A percentile compares a stretch with the other conserved stretches of the same genome.
Evolutionary conservation across 2,113 vertebrate species (phyloP).

Genomic region (Cervus canadensis): DNA sequence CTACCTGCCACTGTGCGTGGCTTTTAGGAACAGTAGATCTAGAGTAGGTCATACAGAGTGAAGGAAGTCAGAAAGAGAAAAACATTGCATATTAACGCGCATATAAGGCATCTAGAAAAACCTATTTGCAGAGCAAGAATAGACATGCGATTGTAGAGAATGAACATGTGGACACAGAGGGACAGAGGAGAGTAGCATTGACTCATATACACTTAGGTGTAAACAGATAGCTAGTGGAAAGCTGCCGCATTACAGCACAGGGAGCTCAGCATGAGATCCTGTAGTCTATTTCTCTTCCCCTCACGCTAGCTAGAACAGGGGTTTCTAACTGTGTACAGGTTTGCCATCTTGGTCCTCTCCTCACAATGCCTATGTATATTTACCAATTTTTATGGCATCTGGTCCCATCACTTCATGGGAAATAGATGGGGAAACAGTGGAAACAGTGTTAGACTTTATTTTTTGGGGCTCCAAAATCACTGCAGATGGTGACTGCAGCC

Average conservation of each 20-base stretch:
- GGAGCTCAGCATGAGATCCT: not conserved
- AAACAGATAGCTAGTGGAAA: not conserved
- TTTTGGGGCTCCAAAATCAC: too few species aligned
- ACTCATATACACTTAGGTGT: fast-evolving
- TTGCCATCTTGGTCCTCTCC: not conserved
- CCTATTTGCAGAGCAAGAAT: not conserved
- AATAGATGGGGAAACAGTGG: too few species aligned
- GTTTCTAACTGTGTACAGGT: not conserved
- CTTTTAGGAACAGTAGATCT: not conserved
- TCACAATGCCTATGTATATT: not conserved
- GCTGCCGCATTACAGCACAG: fast-evolving
- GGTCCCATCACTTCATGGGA: too few species aligned
- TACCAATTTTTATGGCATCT: not conserved
- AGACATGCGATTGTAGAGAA: not conserved
- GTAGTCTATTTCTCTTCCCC: not conserved
- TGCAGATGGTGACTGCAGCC: too few species aligned
- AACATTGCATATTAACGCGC: not conserved
- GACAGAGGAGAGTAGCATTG: not conserved
- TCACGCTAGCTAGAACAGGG: not conserved
- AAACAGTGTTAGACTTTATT: too few species aligned
- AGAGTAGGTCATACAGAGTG: not conserved
- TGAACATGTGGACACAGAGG: not conserved
- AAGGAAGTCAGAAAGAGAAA: not conserved
- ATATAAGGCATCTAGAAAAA: not conserved
- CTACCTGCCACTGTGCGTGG: fast-evolving